phyloP scores from a whole-genome alignment of 2,113 vertebrate species.

The Caranx melampygus region DNA sequence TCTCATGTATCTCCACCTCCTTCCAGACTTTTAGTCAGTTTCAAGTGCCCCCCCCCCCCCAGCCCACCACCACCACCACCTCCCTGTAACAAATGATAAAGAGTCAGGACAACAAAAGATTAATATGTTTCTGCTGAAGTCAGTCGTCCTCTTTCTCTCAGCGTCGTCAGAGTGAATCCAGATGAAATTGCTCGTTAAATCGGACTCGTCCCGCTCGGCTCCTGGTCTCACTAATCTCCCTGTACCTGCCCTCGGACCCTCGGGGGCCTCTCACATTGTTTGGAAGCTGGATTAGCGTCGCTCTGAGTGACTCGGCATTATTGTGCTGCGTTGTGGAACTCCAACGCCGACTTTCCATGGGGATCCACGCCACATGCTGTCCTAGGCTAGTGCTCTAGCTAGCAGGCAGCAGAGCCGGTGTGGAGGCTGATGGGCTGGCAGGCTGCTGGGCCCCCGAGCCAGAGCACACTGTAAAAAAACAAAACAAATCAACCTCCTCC shows the following conservation, averaged over 20 bases:
- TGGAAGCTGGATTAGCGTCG: conserved; percentile 79
- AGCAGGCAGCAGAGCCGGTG: conserved; percentile 21
- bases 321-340: conserved; percentile 71
- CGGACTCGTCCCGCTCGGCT: conserved; percentile 10
- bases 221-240: conserved; percentile 55
- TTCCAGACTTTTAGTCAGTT: too few species aligned
- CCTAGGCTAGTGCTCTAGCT: conserved; percentile 63
- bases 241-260: conserved; percentile 78
- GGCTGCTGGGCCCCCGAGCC: conserved; percentile 32
- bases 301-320: conserved; percentile 86
- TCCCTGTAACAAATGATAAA: too few species aligned
- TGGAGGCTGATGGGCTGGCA: conserved; percentile 50
- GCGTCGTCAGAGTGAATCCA: not conserved
- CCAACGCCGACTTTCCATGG: conserved; percentile 23
- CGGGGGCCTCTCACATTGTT: conserved; percentile 81
- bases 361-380: conserved; percentile 92
- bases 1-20: too few species aligned
- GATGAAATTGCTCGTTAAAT: conserved; percentile 6
- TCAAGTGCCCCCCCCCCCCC: too few species aligned
- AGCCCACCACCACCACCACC: too few species aligned
- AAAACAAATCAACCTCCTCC: not conserved
- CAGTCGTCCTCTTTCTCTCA: not conserved
- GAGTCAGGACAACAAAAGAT: too few species aligned
- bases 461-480: conserved; percentile 48
- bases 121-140: too few species aligned